Base-by-base conservation (phyloP, 35 echinoderm and acorn worm species). In the Apostichopus californicus region DNA sequence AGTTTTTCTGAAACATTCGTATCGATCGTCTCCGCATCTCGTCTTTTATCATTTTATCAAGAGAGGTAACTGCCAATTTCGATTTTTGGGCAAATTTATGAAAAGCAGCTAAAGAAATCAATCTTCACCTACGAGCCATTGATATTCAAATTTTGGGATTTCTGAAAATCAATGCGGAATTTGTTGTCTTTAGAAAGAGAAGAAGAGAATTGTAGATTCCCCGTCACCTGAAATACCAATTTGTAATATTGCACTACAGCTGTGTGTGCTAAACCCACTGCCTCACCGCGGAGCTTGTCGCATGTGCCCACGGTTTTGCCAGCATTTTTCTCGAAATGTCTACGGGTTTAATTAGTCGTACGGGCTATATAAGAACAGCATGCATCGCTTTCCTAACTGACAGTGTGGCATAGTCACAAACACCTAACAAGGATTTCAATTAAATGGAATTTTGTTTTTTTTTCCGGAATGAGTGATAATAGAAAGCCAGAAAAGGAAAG, bases 131-230 rank as follows among this genome's bases (percentile, higher is more conserved):
- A 0, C 56, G 58, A 22, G 81, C 81, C 24, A 58, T 85, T 85
- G 81, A 85, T 85, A 85, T 85, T 85, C 24, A 85, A 85, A 85
- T 85, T 83, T 58, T 58, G 56, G 15, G 54, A 54, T 85, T 85
- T 58, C 8, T 46, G 25, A 81, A 85, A 85, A 85, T 85, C 81
- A 61, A 85, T 85, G 81, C 57, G 20, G 81, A 85, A 56, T 85
- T 25, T 75, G 17, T 75, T 75, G 71, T 75, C 71, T 75, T 75
- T 18, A 18, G n/a, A 18, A 24, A 0, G 71, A 75, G 71, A 75
- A 75, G 71, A 75, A 5, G 17, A 0, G 18, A 20, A 22, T 68
- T 75, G 21, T 18, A 22, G 15, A 22, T 20, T 18, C 6, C 6
- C 18, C 71, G 71, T 22, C 7, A 7, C 17, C 71, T 75, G 71